Conservation (phyloP, 2,888 invertebrate genomes). For the Elysia crispata region DNA sequence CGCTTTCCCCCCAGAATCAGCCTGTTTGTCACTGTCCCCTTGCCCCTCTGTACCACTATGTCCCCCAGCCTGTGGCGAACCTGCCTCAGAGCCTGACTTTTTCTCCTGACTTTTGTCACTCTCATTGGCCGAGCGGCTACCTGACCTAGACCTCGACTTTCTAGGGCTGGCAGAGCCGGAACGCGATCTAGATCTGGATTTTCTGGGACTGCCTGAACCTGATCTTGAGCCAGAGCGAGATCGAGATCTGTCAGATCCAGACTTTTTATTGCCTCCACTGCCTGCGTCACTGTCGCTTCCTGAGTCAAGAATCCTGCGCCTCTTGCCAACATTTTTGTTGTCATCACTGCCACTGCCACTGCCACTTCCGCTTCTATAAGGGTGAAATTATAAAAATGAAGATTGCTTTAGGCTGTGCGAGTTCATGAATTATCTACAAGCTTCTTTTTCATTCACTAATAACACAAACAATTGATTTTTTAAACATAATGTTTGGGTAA, state of each 20-base stretch:
- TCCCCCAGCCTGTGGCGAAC: conserved; percentile 50
- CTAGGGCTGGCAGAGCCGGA: conserved; percentile 52
- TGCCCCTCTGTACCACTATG: conserved; percentile 30
- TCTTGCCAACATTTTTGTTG: conserved; percentile 64
- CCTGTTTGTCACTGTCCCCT: conserved; percentile 20
- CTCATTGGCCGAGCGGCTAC: conserved; percentile 50
- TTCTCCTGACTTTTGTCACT: conserved; percentile 51
- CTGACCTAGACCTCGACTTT: conserved; percentile 65
- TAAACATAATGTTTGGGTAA: too few species aligned
- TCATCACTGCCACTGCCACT: conserved; percentile 66
- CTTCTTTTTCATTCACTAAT: too few species aligned
- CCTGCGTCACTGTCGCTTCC: conserved; percentile 69
- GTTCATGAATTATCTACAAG: too few species aligned
- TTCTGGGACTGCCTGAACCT: conserved; percentile 70
- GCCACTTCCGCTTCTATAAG: conserved; percentile 18
- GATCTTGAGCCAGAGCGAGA: conserved; percentile 58
- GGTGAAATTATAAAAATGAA: too few species aligned
- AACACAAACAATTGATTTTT: too few species aligned
- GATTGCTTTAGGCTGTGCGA: too few species aligned
- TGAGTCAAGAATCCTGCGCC: conserved; percentile 71
- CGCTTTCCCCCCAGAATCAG: neutral
- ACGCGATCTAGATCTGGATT: conserved; percentile 56
- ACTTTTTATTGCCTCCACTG: conserved; percentile 52
- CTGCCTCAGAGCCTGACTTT: conserved; percentile 52
- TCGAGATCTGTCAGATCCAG: conserved; percentile 76